A percentile compares a stretch with the other conserved stretches of the same genome.
Conservation (phyloP, 2,888 invertebrate species). For the Plemyria rubiginata region DNA sequence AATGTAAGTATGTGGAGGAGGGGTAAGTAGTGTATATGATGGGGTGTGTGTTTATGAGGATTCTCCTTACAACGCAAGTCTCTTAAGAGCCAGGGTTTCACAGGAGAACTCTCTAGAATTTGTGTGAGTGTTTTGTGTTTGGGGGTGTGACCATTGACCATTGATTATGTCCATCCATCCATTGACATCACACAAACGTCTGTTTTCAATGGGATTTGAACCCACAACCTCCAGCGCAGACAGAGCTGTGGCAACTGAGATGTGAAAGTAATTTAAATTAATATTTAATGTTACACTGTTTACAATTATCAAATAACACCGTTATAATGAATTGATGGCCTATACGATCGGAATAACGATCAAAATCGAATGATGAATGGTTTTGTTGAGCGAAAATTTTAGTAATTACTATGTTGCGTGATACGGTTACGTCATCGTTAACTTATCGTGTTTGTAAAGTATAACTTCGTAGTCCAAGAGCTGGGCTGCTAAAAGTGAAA, state of each 20-base stretch:
- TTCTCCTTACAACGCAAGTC: too few species aligned
- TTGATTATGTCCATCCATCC: too few species aligned
- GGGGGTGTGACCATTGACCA: too few species aligned
- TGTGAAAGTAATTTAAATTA: neutral
- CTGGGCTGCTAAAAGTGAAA: neutral
- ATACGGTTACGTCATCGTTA: constrained; percentile 38
- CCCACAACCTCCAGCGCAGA: too few species aligned
- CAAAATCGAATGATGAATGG: constrained; percentile 22
- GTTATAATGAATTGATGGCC: constrained; percentile 14
- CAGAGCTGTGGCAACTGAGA: neutral
- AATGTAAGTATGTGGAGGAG: too few species aligned
- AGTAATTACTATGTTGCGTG: constrained; percentile 30
- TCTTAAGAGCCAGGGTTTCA: too few species aligned
- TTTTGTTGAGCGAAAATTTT: constrained; percentile 9
- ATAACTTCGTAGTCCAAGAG: constrained; percentile 12
- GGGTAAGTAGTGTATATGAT: too few species aligned
- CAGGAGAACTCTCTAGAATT: too few species aligned
- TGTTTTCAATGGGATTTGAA: too few species aligned
- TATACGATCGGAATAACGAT: constrained; percentile 18
- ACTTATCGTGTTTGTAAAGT: constrained; percentile 12
- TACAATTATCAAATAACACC: neutral
- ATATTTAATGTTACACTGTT: neutral
- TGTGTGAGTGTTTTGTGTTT: too few species aligned
- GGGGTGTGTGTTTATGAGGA: too few species aligned
- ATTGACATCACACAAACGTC: too few species aligned